Conservation (phyloP, 2,113 vertebrate species). For the Mormoops blainvillei region DNA sequence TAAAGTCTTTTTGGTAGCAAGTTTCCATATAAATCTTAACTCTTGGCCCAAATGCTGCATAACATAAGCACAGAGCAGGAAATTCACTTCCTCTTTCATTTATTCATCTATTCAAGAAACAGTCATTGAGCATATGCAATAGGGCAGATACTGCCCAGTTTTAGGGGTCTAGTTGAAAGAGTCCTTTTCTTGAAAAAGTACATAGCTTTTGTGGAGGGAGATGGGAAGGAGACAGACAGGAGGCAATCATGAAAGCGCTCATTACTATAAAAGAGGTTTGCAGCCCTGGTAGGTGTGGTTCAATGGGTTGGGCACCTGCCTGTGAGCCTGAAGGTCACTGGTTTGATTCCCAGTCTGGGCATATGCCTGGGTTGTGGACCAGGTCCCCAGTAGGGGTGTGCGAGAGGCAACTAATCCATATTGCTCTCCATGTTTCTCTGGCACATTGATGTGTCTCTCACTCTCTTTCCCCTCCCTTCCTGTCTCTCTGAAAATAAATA, state of each 20-base stretch:
- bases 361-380: too few relatives aligned
- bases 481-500: too few relatives aligned
- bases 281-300: not conserved
- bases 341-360: too few relatives aligned
- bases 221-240: not conserved
- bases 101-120: not conserved
- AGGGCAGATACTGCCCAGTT: not conserved
- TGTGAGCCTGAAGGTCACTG: too few relatives aligned
- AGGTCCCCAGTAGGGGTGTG: too few relatives aligned
- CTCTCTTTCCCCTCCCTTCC: too few relatives aligned
- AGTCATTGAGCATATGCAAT: not conserved
- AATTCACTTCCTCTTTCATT: not conserved
- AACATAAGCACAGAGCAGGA: not conserved
- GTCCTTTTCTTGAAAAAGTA: not conserved
- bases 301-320: too few relatives aligned
- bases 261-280: not conserved
- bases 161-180: not conserved
- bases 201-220: not conserved
- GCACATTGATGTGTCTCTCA: too few relatives aligned
- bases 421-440: too few relatives aligned
- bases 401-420: too few relatives aligned
- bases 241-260: not conserved
- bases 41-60: not conserved
- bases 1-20: not conserved
- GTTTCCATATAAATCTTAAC: not conserved